Percentiles rank a stretch among this genome's conserved stretches.
phyloP scores from a whole-genome alignment of 1,140 invertebrate species.

The Hylyphantes graminicola region DNA sequence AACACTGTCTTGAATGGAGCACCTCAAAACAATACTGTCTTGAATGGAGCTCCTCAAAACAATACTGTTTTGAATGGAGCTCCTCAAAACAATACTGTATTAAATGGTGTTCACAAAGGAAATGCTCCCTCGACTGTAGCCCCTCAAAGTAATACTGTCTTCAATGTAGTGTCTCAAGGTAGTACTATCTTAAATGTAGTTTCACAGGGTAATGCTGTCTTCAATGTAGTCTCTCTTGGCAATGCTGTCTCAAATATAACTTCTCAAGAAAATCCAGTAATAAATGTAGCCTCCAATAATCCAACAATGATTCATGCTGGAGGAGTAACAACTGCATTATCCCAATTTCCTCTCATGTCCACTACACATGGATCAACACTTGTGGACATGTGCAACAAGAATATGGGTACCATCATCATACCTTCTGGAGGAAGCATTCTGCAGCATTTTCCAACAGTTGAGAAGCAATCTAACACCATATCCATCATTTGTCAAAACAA shows the following conservation, averaged over 20 bases:
- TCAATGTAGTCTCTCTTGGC: not conserved
- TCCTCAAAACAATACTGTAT: no score
- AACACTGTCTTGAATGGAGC: no score
- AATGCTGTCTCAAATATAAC: not conserved
- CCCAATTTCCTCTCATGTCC: conserved; percentile 62
- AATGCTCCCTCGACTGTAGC: no score
- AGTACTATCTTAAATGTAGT: no score
- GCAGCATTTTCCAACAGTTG: conserved; percentile 31
- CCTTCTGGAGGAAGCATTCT: conserved; percentile 44
- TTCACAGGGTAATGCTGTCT: no score
- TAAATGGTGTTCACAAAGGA: no score
- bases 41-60: no score
- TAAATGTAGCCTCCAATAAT: not conserved
- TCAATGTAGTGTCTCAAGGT: no score
- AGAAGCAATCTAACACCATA: conserved; percentile 49
- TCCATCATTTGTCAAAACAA: conserved; percentile 50
- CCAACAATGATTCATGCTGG: conserved; percentile 11
- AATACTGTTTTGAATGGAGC: no score
- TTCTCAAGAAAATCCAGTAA: no score
- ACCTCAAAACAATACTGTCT: no score
- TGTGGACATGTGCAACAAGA: conserved; percentile 41
- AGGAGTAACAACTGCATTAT: conserved; percentile 60
- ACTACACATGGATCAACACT: conserved; percentile 57
- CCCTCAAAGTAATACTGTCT: no score
- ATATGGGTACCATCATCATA: conserved; percentile 53